Evolutionary conservation across 2,113 vertebrate genomes (phyloP).

Genomic region (Beaufortia kweichowensis): DNA sequence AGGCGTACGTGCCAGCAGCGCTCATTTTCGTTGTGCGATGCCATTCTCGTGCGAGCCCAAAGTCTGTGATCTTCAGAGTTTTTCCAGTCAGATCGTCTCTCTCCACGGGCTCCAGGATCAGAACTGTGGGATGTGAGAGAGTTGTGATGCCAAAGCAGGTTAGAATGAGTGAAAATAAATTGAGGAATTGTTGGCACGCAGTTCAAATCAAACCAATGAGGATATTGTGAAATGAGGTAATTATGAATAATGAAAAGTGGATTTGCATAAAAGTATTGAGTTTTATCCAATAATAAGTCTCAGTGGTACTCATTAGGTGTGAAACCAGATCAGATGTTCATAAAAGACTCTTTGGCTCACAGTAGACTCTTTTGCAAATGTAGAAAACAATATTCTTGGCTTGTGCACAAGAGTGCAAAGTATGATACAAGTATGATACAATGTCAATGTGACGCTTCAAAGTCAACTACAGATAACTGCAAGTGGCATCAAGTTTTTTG

Average conservation of each 20-base stretch:
- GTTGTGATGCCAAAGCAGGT: not conserved
- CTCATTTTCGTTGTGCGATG: slow-evolving; percentile 97
- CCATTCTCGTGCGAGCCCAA: slow-evolving; percentile 94
- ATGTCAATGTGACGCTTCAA: slow-evolving; percentile 1
- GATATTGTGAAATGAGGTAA: not conserved
- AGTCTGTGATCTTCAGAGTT: slow-evolving; percentile 96
- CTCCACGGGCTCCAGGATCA: slow-evolving; percentile 84
- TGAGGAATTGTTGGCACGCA: not conserved
- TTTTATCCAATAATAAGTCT: not conserved
- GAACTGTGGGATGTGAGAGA: slow-evolving; percentile 67
- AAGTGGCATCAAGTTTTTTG: no score
- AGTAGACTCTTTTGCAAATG: not conserved
- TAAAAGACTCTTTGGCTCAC: not conserved
- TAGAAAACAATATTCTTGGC: slow-evolving; percentile 3
- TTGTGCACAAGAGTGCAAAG: not conserved
- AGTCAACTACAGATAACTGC: no score
- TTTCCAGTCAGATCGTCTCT: slow-evolving; percentile 79
- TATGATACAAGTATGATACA: not conserved
- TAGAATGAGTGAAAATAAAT: not conserved
- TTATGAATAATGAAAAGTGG: not conserved
- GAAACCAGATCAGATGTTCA: not conserved
- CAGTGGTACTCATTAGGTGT: not conserved
- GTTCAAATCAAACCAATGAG: not conserved
- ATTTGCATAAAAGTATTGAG: not conserved
- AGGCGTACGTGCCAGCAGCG: slow-evolving; percentile 91